phyloP scores from a whole-genome alignment of 2,797 vertebrate genomes.

The Cercopithecus petaurista region DNA sequence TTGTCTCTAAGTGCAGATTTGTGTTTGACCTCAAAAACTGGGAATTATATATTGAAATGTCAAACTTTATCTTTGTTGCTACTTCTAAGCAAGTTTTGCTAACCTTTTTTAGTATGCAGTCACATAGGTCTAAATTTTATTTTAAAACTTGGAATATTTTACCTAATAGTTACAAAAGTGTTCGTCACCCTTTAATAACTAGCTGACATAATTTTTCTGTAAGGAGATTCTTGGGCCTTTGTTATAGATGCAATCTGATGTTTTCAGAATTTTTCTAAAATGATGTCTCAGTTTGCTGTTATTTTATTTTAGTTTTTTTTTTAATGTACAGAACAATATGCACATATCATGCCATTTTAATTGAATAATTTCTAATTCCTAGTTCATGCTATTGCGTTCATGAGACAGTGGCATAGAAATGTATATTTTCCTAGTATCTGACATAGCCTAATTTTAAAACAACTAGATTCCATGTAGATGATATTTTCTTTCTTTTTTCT shows the following conservation, averaged over 20 bases:
- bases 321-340: no score
- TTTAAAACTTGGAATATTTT: neutral
- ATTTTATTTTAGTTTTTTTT: no score
- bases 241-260: neutral
- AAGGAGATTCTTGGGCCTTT: neutral
- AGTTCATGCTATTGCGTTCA: rapidly evolving
- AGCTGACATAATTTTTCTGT: neutral
- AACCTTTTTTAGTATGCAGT: neutral
- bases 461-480: slow-evolving; percentile 75
- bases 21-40: neutral
- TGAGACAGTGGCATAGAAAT: neutral
- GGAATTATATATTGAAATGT: neutral
- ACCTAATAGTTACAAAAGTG: neutral
- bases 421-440: slow-evolving; percentile 56
- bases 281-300: neutral
- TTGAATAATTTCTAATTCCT: rapidly evolving
- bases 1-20: neutral
- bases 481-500: no score
- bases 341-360: no score
- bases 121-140: neutral
- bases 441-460: slow-evolving; percentile 70
- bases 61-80: neutral
- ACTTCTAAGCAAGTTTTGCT: neutral
- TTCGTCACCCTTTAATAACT: neutral
- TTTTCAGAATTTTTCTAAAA: rapidly evolving